These are phyloP conservation scores for Circaetus cinerascens DNA, from an alignment of 2,113 vertebrate species.

Conservation along the genomic window DNA sequence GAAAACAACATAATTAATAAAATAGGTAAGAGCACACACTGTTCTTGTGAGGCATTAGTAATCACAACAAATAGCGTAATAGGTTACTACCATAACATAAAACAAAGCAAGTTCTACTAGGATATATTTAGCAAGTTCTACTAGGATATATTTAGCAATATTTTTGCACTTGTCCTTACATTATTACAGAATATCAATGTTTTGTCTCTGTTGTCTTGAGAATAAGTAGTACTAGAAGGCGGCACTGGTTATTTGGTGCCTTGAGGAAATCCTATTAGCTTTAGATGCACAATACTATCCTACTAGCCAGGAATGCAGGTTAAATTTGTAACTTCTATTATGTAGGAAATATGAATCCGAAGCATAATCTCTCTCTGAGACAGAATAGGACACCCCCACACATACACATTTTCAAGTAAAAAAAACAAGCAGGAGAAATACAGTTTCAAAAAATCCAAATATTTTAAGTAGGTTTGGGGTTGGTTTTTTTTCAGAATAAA, in stretches of 20 bases:
- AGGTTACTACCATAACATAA: neutral
- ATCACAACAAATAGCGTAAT: neutral
- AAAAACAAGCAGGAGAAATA: neutral
- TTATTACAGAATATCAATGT: neutral
- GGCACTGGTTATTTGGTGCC: neutral
- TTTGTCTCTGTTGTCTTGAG: neutral
- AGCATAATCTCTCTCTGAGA: neutral
- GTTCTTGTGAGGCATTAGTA: neutral
- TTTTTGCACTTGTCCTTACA: neutral
- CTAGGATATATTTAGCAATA: neutral
- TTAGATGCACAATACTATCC: neutral
- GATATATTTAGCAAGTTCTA: neutral
- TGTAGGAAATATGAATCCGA: neutral
- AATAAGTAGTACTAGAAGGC: neutral
- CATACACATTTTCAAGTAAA: neutral
- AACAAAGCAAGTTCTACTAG: neutral
- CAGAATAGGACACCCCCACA: fast-evolving
- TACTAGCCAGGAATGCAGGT: neutral
- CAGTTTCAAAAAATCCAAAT: neutral
- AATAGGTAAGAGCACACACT: neutral
- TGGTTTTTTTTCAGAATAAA: neutral
- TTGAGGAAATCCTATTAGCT: neutral
- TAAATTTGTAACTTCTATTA: neutral
- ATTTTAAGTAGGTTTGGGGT: neutral
- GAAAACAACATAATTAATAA: neutral